These are phyloP conservation scores for Adelges cooleyi DNA, from an alignment of 1,140 invertebrate species.

Conservation along the genomic window DNA sequence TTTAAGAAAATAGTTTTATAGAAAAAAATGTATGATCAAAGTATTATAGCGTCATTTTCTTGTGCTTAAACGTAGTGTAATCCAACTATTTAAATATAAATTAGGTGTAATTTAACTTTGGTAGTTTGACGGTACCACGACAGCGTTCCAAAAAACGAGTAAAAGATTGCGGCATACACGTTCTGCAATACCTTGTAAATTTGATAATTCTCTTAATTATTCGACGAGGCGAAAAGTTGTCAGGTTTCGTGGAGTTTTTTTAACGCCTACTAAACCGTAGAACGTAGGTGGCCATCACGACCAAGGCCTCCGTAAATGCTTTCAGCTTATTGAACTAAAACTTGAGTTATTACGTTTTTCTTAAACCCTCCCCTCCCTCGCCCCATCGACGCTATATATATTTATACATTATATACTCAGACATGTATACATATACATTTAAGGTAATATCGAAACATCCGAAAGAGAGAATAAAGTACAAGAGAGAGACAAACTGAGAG, in stretches of 20 bases:
- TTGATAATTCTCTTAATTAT: conserved; percentile 2
- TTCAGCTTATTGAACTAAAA: conserved; percentile 18
- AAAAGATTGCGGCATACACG: too few species aligned
- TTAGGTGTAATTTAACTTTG: too few species aligned
- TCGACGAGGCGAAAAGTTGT: not conserved
- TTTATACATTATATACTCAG: not conserved
- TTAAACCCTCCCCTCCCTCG: not conserved
- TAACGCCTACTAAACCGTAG: not conserved
- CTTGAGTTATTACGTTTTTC: conserved; percentile 22
- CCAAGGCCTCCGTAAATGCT: not conserved
- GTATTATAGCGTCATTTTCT: too few species aligned
- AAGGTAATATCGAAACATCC: not conserved
- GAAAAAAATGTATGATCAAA: too few species aligned
- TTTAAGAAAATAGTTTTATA: too few species aligned
- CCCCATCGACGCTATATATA: not conserved
- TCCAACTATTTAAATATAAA: too few species aligned
- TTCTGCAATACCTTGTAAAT: too few species aligned
- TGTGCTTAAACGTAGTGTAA: too few species aligned
- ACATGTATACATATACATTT: not conserved
- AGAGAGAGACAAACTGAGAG: not conserved
- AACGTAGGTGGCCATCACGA: not conserved
- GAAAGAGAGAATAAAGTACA: too few species aligned
- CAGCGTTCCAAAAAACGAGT: too few species aligned
- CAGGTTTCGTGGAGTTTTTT: not conserved
- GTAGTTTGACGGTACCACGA: too few species aligned